Base-by-base conservation (phyloP, 1,140 invertebrate species). In the Himalopsyche phryganea region DNA sequence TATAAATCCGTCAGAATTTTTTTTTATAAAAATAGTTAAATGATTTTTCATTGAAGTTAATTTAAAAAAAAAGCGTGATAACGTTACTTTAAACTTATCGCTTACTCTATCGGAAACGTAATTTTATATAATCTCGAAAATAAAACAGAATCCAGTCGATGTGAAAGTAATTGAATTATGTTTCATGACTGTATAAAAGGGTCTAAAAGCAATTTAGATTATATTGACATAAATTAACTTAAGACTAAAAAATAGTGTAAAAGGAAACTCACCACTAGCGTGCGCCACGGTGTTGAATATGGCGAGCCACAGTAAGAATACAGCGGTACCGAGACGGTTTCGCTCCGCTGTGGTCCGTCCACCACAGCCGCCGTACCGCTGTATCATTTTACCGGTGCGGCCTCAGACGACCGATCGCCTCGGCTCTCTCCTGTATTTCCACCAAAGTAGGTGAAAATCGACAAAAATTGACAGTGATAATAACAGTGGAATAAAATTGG, bases 391-490 rank as follows among this genome's bases (percentile, higher is more conserved):
- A 59, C 61, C 61, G 60, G 56, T 38, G 56, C 61, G 47, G 56
- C 54, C 55, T 62, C 55, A 62, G 55, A 56, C 48, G 60, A 61
- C 54, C 50, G 28, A 51, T 57, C 55, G 55, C 54, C 58, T 50
- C 50, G 45, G 53, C 53, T 52, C 53, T 41, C 51, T 47, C 61
- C 50, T 28, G 23, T 28, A 28, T 28, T 28, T 46, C 33, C 57
- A 36, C 46, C 17, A 56, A 56, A 55, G 52, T 63, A 32, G 49
- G 58, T 50, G 50, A 60, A 58, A 62, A 56, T 62, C 54, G 60
- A 63, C 50, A 63, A 59, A 63, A 63, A 63, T 58, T 40, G 51
- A 63, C 48, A 59, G 52, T 63, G 61, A 63, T 63, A 63, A 63
- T 59, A 63, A 63, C 61, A 63, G 9, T 28, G 9, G 23, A 28